Conservation (phyloP, 2,888 invertebrate genomes). For the Ophion ventricosus region DNA sequence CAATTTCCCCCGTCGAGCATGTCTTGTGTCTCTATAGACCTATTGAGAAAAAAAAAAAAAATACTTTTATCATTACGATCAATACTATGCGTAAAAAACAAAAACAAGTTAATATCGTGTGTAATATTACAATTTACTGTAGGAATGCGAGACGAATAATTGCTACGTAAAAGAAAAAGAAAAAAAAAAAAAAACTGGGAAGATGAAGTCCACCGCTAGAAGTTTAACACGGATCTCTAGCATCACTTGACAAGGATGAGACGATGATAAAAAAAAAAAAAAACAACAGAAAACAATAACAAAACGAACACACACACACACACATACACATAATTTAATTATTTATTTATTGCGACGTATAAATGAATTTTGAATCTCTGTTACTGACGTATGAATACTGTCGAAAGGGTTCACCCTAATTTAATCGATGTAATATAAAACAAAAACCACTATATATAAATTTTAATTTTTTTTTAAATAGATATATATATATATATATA, state of each 20-base stretch:
- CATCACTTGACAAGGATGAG: conserved; percentile 72
- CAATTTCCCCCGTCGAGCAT: conserved; percentile 17
- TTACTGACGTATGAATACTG: conserved; percentile 74
- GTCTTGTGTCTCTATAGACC: conserved; percentile 44
- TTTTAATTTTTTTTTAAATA: conserved; percentile 71
- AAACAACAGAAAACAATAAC: conserved; percentile 1
- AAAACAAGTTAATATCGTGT: conserved; percentile 81
- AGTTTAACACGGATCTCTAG: conserved; percentile 74
- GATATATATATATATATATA: conserved; percentile 19
- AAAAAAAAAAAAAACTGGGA: conserved; percentile 3
- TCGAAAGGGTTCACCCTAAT: conserved; percentile 76
- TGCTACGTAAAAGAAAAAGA: conserved; percentile 72
- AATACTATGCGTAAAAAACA: conserved; percentile 76
- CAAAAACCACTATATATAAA: conserved; percentile 63
- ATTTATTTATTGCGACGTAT: conserved; percentile 82
- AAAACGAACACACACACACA: conserved; percentile 42
- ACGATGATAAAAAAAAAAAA: background rate
- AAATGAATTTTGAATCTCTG: conserved; percentile 80
- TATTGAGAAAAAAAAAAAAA: conserved; percentile 56
- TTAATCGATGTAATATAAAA: conserved; percentile 80
- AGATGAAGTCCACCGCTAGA: conserved; percentile 71
- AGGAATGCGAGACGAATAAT: conserved; percentile 75
- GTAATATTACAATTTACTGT: conserved; percentile 81
- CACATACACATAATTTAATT: conserved; percentile 80
- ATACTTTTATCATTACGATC: conserved; percentile 78